These are phyloP conservation scores for Cephus cinctus DNA, from an alignment of 1,140 invertebrate genomes.

Conservation along the genomic window DNA sequence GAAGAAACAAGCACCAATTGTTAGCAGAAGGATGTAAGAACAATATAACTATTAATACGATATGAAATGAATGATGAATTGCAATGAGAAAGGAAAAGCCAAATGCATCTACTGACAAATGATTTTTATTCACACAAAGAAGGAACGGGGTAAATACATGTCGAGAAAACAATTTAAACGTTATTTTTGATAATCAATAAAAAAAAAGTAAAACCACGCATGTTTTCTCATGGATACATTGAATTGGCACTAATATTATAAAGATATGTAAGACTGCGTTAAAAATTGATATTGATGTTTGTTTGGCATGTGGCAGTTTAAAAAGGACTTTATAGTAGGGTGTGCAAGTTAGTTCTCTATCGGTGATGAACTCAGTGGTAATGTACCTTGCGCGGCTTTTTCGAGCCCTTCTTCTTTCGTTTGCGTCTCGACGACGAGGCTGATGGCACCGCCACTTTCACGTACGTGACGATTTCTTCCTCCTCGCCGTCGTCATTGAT, in stretches of 20 bases:
- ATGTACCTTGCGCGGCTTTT: conserved; percentile 51
- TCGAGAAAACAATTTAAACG: too few relatives aligned
- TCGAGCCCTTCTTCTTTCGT: conserved; percentile 31
- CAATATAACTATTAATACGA: too few relatives aligned
- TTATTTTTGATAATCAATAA: conserved; percentile 8
- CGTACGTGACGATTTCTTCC: conserved; percentile 45
- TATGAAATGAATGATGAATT: conserved; percentile 19
- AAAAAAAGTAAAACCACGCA: conserved; percentile 2
- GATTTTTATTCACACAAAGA: conserved; percentile 36
- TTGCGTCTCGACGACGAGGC: conserved; percentile 33
- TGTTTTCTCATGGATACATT: too few relatives aligned
- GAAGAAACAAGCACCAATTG: too few relatives aligned
- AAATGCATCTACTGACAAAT: conserved; percentile 40
- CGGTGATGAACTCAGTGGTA: conserved; percentile 17
- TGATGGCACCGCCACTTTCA: conserved; percentile 40
- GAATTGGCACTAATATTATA: too few relatives aligned
- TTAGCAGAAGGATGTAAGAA: too few relatives aligned
- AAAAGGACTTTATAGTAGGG: too few relatives aligned
- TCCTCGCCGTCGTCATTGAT: conserved; percentile 43
- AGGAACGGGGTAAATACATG: conserved; percentile 22
- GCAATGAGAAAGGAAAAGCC: conserved; percentile 38
- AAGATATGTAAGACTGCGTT: too few relatives aligned
- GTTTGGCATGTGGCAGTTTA: too few relatives aligned
- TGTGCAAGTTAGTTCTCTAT: conserved; percentile 4
- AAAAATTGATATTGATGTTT: too few relatives aligned